Percentiles rank a stretch among this genome's conserved stretches.
Evolutionary conservation across 2,888 invertebrate species (phyloP).

Genomic region (Diarsia rubi): DNA sequence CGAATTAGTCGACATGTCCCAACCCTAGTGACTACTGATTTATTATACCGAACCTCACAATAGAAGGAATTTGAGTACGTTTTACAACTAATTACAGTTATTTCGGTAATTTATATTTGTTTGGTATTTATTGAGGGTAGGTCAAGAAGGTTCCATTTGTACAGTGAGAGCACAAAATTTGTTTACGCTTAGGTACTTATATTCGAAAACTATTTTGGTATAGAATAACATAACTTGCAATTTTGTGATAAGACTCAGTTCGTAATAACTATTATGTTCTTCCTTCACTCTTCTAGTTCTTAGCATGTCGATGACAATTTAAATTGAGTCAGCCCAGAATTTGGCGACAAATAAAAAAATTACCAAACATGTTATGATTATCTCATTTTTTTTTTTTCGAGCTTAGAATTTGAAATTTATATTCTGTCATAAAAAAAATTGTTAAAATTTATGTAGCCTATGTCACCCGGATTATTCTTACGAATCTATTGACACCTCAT

Average conservation of each 20-base stretch:
- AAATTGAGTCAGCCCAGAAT: no score
- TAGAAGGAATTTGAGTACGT: constrained; percentile 63
- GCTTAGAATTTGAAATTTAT: no score
- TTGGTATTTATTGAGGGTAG: constrained; percentile 67
- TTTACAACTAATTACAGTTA: constrained; percentile 68
- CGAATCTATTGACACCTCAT: no score
- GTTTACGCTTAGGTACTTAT: neutral
- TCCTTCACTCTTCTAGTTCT: neutral
- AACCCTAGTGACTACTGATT: constrained; percentile 59
- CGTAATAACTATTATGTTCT: neutral
- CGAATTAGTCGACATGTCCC: constrained; percentile 34
- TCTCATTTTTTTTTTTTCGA: no score
- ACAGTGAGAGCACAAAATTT: neutral
- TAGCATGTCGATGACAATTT: no score
- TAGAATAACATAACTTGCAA: neutral
- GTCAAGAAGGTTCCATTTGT: constrained; percentile 4
- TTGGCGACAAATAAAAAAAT: no score
- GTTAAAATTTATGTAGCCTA: no score
- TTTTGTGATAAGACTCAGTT: neutral
- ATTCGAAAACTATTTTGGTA: neutral
- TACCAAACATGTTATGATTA: no score
- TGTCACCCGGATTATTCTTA: no score
- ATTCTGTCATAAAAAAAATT: no score
- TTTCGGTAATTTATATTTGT: constrained; percentile 65
- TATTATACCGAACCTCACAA: constrained; percentile 61